Evolutionary conservation across 2,888 invertebrate species (phyloP).

Genomic region (Drosophila macrothrix): DNA sequence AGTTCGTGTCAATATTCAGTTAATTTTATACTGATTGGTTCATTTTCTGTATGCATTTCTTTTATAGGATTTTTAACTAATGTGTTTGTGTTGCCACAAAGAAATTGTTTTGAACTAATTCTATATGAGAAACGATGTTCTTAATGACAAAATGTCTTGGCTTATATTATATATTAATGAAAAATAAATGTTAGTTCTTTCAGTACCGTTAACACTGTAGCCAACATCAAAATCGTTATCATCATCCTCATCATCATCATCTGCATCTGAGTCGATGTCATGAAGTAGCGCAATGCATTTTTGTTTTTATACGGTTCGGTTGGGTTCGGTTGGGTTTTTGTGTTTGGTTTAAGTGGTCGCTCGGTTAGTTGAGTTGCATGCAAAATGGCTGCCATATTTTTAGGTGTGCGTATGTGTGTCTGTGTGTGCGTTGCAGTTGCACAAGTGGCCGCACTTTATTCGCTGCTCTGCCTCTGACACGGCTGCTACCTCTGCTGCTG

Average conservation of each 20-base stretch:
- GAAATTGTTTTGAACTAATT: no score
- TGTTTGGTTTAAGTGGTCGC: conserved; percentile 61
- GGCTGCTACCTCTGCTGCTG: conserved; percentile 36
- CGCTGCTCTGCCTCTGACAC: conserved; percentile 25
- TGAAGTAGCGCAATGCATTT: conserved; percentile 38
- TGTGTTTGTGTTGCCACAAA: background rate
- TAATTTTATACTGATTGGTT: background rate
- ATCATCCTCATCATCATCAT: background rate
- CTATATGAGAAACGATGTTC: background rate
- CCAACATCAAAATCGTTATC: conserved; percentile 1
- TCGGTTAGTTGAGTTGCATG: conserved; percentile 59
- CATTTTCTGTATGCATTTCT: no score
- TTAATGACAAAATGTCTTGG: background rate
- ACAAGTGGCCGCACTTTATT: conserved; percentile 70
- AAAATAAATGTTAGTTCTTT: background rate
- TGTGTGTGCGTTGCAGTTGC: conserved; percentile 37
- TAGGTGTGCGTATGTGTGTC: conserved; percentile 7
- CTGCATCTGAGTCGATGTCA: conserved; percentile 47
- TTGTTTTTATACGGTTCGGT: conserved; percentile 26
- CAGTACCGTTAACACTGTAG: conserved; percentile 6
- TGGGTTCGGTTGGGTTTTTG: conserved; percentile 18
- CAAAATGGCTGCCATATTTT: conserved; percentile 49
- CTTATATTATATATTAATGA: background rate
- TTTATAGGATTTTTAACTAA: background rate
- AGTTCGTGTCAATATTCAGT: background rate